These are phyloP conservation scores for Scrobipalpa costella DNA, from an alignment of 2,888 invertebrate genomes.

Conservation along the genomic window DNA sequence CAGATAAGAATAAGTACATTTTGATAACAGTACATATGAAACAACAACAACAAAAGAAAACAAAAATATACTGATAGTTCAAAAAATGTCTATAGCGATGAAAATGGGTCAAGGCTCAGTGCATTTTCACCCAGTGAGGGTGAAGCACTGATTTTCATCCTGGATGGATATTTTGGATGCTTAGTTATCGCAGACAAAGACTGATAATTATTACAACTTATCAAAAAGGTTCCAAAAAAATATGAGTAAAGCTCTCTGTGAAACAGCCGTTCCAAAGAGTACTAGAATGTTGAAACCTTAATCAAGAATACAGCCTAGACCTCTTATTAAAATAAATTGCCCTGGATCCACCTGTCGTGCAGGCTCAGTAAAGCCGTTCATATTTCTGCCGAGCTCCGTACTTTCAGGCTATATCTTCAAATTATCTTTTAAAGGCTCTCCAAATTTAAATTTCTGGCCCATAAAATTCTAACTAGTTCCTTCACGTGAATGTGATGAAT, in stretches of 20 bases:
- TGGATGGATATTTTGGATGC: no score
- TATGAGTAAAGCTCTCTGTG: background rate
- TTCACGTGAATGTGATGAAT: background rate
- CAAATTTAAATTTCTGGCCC: background rate
- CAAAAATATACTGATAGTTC: no score
- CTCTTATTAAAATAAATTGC: conserved; percentile 50
- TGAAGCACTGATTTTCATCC: no score
- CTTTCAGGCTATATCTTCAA: background rate
- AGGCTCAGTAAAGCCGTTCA: conserved; percentile 11
- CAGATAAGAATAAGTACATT: no score
- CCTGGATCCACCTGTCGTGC: conserved; percentile 34
- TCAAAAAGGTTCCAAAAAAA: background rate
- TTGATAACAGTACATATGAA: no score
- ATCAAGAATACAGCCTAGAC: conserved; percentile 24
- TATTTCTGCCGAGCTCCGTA: conserved; percentile 6
- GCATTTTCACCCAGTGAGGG: no score
- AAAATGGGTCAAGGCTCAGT: no score
- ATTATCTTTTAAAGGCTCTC: background rate
- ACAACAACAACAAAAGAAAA: no score
- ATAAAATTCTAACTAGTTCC: background rate
- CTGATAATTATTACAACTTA: no score
- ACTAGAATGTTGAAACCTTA: conserved; percentile 7
- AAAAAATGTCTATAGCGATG: no score
- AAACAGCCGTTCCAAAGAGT: background rate
- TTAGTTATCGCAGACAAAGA: no score